Evolutionary conservation across 2,888 invertebrate genomes (phyloP).

Genomic region (Acrocyrtus sp.): DNA sequence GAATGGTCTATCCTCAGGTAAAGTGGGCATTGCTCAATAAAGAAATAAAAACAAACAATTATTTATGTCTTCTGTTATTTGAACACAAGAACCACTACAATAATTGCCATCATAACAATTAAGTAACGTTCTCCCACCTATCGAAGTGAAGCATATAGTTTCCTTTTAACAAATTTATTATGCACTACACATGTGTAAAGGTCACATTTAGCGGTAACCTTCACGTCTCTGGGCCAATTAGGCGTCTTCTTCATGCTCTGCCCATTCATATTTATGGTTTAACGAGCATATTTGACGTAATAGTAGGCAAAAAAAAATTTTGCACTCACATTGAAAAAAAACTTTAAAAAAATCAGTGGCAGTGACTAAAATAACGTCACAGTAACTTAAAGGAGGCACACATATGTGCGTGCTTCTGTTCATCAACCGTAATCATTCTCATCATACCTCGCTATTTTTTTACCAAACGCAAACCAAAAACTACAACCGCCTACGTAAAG

Average conservation of each 20-base stretch:
- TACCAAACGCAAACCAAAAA: too few species aligned
- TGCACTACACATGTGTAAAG: constrained; percentile 3
- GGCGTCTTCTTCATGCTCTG: constrained; percentile 17
- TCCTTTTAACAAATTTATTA: background rate
- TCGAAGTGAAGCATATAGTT: background rate
- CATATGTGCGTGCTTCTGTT: constrained; percentile 38
- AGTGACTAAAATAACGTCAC: constrained; percentile 39
- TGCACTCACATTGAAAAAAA: background rate
- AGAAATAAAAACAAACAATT: too few species aligned
- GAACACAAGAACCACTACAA: background rate
- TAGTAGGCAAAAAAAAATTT: too few species aligned
- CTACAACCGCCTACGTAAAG: too few species aligned
- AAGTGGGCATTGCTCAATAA: too few species aligned
- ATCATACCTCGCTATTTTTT: too few species aligned
- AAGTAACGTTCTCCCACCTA: background rate
- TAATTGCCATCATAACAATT: constrained; percentile 10
- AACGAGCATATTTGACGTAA: too few species aligned
- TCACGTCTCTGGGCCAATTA: constrained; percentile 44
- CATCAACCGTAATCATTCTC: constrained; percentile 21
- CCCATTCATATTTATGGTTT: constrained; percentile 15
- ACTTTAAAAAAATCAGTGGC: constrained; percentile 31
- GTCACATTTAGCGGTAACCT: constrained; percentile 26
- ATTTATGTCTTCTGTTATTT: too few species aligned
- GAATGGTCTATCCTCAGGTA: constrained; percentile 63
- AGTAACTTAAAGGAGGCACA: too few species aligned